phyloP scores from a whole-genome alignment of 2,797 vertebrate species.

The Xenentodon cancila region DNA sequence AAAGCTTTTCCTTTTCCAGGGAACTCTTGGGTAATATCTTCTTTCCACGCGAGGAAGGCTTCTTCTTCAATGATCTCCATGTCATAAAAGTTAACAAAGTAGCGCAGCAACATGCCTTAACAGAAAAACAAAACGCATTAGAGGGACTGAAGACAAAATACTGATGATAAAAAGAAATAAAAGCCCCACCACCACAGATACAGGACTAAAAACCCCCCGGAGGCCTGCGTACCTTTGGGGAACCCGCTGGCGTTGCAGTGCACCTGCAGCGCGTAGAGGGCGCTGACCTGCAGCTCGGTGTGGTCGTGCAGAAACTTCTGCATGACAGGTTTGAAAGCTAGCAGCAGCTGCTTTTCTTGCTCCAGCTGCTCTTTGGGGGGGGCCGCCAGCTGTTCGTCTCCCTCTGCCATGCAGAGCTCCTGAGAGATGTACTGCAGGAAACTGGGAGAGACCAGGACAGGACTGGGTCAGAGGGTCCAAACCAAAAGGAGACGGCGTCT shows the following conservation, averaged over 20 bases:
- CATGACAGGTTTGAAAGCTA: slow-evolving; percentile 98
- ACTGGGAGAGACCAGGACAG: slow-evolving; percentile 64
- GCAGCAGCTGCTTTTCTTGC: slow-evolving; percentile 94
- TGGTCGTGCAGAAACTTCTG: slow-evolving; percentile 99
- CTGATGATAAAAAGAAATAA: too few species aligned
- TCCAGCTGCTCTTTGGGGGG: slow-evolving; percentile 96
- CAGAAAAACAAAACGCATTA: not conserved
- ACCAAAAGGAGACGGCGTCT: too few species aligned
- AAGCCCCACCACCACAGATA: too few species aligned
- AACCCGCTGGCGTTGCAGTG: slow-evolving; percentile 94
- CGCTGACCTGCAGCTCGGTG: slow-evolving; percentile 97
- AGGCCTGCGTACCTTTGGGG: slow-evolving; percentile 89
- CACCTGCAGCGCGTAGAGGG: slow-evolving; percentile 97
- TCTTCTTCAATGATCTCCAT: slow-evolving; percentile 99
- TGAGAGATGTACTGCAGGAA: slow-evolving; percentile 98
- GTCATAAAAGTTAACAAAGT: slow-evolving; percentile 98
- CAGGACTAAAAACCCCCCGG: not conserved
- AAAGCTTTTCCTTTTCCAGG: slow-evolving; percentile 99
- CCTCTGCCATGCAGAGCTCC: slow-evolving; percentile 90
- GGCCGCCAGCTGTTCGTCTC: slow-evolving; percentile 89
- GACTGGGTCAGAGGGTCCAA: too few species aligned
- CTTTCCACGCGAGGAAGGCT: slow-evolving; percentile 99
- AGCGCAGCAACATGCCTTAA: slow-evolving; percentile 97
- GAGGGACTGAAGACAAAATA: not conserved
- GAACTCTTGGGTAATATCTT: slow-evolving; percentile 99